A percentile compares a stretch with the other conserved stretches of the same genome.
These are phyloP conservation scores for Coregonus clupeaformis DNA, from an alignment of 2,113 vertebrate species.

Conservation along the genomic window DNA sequence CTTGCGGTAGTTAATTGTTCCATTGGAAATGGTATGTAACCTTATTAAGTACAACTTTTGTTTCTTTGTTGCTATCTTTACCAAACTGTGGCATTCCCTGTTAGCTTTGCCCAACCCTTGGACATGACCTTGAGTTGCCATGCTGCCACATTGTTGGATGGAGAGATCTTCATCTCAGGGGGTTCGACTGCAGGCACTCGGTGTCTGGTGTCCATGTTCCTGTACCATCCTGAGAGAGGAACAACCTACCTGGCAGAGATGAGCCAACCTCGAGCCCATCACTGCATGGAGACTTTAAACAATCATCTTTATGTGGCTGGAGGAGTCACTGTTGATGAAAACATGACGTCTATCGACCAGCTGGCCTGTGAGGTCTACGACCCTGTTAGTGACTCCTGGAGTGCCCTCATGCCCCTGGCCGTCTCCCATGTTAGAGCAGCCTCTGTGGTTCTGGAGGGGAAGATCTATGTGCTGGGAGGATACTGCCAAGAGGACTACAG, in stretches of 20 bases:
- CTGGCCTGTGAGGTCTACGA: constrained; percentile 68
- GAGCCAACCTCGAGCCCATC: constrained; percentile 42
- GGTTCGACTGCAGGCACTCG: constrained; percentile 49
- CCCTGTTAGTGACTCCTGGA: constrained; percentile 59
- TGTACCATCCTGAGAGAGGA: constrained; percentile 54
- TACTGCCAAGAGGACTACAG: constrained; percentile 67
- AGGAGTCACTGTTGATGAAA: constrained; percentile 38
- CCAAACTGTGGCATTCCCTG: constrained; percentile 5
- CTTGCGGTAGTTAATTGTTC: background rate
- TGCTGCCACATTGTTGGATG: constrained; percentile 55
- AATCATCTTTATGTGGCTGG: constrained; percentile 51
- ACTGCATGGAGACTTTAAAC: constrained; percentile 57
- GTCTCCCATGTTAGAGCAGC: constrained; percentile 71
- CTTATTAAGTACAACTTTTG: background rate
- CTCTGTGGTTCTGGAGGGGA: constrained; percentile 67
- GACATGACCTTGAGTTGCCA: constrained; percentile 60
- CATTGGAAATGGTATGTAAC: background rate
- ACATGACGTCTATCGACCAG: constrained; percentile 38
- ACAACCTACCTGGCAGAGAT: constrained; percentile 47
- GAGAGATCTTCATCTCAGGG: constrained; percentile 68
- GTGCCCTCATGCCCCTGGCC: constrained; percentile 44
- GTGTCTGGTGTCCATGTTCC: constrained; percentile 54
- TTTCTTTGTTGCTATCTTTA: background rate
- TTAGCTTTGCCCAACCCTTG: constrained; percentile 60
- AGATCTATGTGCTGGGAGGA: constrained; percentile 74